Evolutionary conservation across 2,888 invertebrate genomes (phyloP), one percentile per base, ranked within the genome.

Genomic region (Luffia ferchaultella): DNA sequence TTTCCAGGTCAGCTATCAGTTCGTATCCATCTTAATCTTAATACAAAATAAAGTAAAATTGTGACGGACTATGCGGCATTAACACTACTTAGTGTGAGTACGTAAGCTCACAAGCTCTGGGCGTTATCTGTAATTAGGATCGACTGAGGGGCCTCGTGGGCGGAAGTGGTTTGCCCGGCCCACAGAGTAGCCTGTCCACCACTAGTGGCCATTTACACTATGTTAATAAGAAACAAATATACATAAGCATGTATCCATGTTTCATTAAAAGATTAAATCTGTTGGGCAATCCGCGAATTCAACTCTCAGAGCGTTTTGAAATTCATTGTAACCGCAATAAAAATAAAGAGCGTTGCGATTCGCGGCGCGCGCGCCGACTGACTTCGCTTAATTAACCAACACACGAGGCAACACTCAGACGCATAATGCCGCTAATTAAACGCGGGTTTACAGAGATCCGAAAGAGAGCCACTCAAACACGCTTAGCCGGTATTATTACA

Each of bases 391-490:
- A 83, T 82, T 82, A 79, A 78, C 77, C 78, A 76, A 73, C 70
- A 73, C 70, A 72, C 71, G 65, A 70, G 65, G 76, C 76, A 76
- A 74, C 79, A 76, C 80, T 80, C 78, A 73, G 73, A 74, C 76
- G 75, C 78, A 79, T 80, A 79, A 80, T 78, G 73, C 76, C 71
- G 75, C 77, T 82, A 82, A 83, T 82, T 83, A 82, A 79, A 80
- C 75, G 77, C 68, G 74, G 78, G 78, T 73, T 79, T 79, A 78
- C 77, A 76, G 75, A 77, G 79, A 78, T 79, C 78, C 77, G 77
- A 82, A 83, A 80, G 77, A 82, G 82, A 79, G 76, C 70, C 78
- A 76, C 82, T 83, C 76, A 76, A 80, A 80, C 80, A 79, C 80
- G 82, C 82, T 82, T 80, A 82, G 78, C 77, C 73, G 73, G 77